A percentile compares a stretch with the other conserved stretches of the same genome.
Evolutionary conservation across 2,113 vertebrate species (phyloP).

Genomic region (Puma concolor): DNA sequence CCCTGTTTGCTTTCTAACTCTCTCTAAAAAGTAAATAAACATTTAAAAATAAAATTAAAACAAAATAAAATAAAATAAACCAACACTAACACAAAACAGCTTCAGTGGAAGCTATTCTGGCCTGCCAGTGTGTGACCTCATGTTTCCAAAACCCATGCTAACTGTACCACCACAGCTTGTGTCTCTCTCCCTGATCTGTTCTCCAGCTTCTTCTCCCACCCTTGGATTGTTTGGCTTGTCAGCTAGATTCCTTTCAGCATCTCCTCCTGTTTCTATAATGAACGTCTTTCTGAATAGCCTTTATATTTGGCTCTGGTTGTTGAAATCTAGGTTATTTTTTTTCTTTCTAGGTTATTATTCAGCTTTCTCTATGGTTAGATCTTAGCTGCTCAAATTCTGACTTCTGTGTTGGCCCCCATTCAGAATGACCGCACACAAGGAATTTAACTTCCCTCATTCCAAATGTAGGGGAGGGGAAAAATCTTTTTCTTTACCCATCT

Average conservation of each 20-base stretch:
- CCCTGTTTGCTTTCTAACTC: no score
- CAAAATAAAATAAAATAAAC: neutral
- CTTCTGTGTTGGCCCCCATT: neutral
- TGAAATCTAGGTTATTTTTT: neutral
- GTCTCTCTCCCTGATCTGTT: accelerated
- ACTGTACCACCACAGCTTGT: neutral
- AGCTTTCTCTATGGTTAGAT: neutral
- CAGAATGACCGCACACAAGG: neutral
- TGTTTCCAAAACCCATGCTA: neutral
- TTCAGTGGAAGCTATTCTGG: neutral
- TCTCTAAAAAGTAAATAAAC: no score
- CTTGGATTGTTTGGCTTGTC: neutral
- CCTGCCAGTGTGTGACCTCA: neutral
- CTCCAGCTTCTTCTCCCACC: neutral
- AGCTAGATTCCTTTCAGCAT: neutral
- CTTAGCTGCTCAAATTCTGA: neutral
- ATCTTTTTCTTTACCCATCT: neutral
- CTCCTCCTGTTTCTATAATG: neutral
- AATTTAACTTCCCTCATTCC: neutral
- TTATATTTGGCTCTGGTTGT: no score
- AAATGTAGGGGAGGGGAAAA: neutral
- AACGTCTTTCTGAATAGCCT: neutral
- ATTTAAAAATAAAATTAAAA: no score
- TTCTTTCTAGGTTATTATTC: no score
- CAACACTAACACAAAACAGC: neutral